Conservation (phyloP, 2,797 vertebrate genomes). For the Helicolenus hilgendorfi region DNA sequence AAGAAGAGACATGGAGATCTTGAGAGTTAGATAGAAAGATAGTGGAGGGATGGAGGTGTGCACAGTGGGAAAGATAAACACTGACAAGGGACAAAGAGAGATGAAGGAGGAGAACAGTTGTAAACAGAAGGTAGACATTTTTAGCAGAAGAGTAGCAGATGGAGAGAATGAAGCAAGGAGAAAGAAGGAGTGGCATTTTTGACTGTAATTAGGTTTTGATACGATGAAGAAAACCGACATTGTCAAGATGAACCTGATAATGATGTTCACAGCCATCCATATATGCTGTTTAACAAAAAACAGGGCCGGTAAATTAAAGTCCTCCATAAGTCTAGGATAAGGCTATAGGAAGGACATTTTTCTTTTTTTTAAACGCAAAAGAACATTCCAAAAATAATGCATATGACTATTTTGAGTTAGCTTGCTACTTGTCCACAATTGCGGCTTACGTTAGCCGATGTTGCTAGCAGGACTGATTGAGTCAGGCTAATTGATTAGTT, state of each 20-base stretch:
- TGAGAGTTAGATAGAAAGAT: conserved; percentile 54
- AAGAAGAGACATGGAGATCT: conserved; percentile 80
- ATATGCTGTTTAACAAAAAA: too few relatives aligned
- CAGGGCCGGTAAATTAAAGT: too few relatives aligned
- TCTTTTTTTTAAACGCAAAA: not conserved
- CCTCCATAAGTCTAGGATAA: too few relatives aligned
- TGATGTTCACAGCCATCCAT: not conserved
- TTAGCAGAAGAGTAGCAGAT: not conserved
- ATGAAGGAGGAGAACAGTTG: conserved; percentile 8
- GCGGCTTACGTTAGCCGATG: conserved; percentile 62
- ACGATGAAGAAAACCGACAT: not conserved
- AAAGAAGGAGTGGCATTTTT: not conserved
- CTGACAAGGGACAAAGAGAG: not conserved
- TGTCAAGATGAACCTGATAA: not conserved
- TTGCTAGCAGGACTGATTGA: conserved; percentile 49
- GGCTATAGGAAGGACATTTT: too few relatives aligned
- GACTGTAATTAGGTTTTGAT: not conserved
- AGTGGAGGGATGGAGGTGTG: not conserved
- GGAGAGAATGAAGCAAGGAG: not conserved
- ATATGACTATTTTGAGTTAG: not conserved
- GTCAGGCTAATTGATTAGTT: not conserved
- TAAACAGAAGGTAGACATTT: conserved; percentile 4
- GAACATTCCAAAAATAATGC: not conserved
- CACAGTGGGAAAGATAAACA: not conserved
- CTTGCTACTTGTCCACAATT: conserved; percentile 22